Percentiles rank a stretch among this genome's conserved stretches.
Evolutionary conservation across 1,140 invertebrate genomes (phyloP).

Genomic region (Ladona fulva): DNA sequence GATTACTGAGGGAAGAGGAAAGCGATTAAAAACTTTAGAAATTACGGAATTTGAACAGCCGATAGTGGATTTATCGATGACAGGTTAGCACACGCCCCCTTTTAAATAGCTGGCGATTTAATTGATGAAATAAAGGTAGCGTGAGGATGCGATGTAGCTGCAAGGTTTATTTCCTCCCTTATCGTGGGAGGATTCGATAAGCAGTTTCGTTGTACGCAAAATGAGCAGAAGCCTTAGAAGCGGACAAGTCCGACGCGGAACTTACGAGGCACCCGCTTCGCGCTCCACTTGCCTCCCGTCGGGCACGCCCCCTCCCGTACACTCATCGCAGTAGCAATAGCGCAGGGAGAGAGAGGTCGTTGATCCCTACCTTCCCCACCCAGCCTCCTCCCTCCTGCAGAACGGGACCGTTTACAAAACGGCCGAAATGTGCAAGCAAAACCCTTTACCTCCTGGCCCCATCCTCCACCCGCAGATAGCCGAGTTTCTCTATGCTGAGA

Average conservation of each 20-base stretch:
- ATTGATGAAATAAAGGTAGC: too few relatives aligned
- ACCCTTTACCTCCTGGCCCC: not conserved
- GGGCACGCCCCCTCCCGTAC: not conserved
- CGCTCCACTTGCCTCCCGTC: not conserved
- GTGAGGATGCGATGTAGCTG: too few relatives aligned
- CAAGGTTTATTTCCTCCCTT: too few relatives aligned
- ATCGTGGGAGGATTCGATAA: too few relatives aligned
- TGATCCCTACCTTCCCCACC: not conserved
- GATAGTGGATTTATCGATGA: too few relatives aligned
- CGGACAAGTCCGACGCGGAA: not conserved
- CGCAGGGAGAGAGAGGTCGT: not conserved
- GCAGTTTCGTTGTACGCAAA: not conserved
- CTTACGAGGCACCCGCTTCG: not conserved
- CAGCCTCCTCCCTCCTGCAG: not conserved
- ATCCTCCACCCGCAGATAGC: not conserved
- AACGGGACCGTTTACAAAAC: not conserved
- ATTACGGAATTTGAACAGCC: too few relatives aligned
- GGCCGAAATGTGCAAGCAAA: not conserved
- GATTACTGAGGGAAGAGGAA: too few relatives aligned
- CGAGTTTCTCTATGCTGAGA: not conserved
- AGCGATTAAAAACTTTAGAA: too few relatives aligned
- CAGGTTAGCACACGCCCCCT: too few relatives aligned
- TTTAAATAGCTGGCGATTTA: too few relatives aligned
- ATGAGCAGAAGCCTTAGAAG: not conserved
- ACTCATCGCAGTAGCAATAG: not conserved